Conservation (phyloP, 2,797 vertebrate species). For the Spinibarbus caldwelli region DNA sequence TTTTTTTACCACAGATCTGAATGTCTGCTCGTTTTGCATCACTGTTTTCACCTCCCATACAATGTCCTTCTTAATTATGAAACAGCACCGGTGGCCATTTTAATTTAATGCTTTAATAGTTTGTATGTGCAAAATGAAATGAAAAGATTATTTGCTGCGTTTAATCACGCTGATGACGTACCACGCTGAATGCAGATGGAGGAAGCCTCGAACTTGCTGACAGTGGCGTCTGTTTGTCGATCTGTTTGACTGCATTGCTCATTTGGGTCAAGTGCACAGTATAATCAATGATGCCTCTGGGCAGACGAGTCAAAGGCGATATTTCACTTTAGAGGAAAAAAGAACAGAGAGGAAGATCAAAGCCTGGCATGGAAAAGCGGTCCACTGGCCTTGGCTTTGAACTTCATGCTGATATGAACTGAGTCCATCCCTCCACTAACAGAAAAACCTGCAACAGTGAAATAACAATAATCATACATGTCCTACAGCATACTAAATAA, state of each 20-base stretch:
- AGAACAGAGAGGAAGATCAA: constrained; percentile 50
- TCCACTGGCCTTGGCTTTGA: constrained; percentile 51
- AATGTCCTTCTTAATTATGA: constrained; percentile 13
- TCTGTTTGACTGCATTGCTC: constrained; percentile 53
- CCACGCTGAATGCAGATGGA: background rate
- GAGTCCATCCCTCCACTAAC: constrained; percentile 15
- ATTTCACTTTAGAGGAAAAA: constrained; percentile 46
- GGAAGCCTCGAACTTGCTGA: constrained; percentile 37
- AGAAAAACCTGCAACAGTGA: background rate
- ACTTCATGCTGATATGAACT: constrained; percentile 33
- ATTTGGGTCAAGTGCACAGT: constrained; percentile 51
- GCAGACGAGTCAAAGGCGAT: constrained; percentile 40
- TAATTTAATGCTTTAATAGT: constrained; percentile 17
- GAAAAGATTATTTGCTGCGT: constrained; percentile 9
- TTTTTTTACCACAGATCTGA: constrained; percentile 7
- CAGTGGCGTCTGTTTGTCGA: constrained; percentile 41
- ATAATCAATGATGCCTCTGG: constrained; percentile 51
- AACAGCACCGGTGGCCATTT: constrained; percentile 14
- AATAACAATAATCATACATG: constrained; percentile 38
- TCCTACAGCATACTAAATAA: constrained; percentile 33
- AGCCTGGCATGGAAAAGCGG: constrained; percentile 37
- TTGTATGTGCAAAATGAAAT: constrained; percentile 21
- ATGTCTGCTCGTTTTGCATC: constrained; percentile 19
- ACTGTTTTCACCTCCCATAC: constrained; percentile 15
- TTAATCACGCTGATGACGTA: background rate